A percentile compares a stretch with the other conserved stretches of the same genome.
phyloP scores from a whole-genome alignment of 1,140 invertebrate genomes.

The Meteorus sp. region DNA sequence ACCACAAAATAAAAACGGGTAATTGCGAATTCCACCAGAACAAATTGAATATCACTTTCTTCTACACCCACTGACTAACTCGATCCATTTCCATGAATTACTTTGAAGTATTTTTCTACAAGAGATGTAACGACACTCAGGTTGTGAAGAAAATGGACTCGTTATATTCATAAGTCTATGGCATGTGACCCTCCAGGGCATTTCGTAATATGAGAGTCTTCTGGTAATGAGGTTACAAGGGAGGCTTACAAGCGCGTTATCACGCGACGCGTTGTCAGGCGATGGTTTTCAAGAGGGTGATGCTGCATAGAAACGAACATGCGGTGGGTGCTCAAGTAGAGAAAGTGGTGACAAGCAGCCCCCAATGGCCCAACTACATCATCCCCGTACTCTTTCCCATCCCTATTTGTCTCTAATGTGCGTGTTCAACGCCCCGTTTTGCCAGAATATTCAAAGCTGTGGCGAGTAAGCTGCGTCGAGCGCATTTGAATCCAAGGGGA shows the following conservation, averaged over 20 bases:
- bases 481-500: conserved; percentile 19
- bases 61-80: not conserved
- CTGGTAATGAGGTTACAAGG: conserved; percentile 38
- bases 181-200: conserved; percentile 13
- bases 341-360: conserved; percentile 45
- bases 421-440: not conserved
- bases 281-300: too few relatives aligned
- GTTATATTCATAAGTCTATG: conserved; percentile 15
- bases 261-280: conserved; percentile 28
- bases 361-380: conserved; percentile 37
- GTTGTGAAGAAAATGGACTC: conserved; percentile 2
- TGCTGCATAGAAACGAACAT: not conserved
- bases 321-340: not conserved
- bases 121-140: too few relatives aligned
- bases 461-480: not conserved
- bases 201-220: conserved; percentile 13
- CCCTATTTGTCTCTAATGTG: not conserved
- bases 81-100: not conserved
- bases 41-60: not conserved
- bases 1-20: not conserved
- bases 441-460: not conserved
- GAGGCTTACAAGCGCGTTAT: conserved; percentile 40
- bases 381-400: not conserved
- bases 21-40: not conserved
- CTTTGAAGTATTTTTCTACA: too few relatives aligned